Evolutionary conservation across 2,888 invertebrate species (phyloP).

Genomic region (Pristionchus japonicus): DNA sequence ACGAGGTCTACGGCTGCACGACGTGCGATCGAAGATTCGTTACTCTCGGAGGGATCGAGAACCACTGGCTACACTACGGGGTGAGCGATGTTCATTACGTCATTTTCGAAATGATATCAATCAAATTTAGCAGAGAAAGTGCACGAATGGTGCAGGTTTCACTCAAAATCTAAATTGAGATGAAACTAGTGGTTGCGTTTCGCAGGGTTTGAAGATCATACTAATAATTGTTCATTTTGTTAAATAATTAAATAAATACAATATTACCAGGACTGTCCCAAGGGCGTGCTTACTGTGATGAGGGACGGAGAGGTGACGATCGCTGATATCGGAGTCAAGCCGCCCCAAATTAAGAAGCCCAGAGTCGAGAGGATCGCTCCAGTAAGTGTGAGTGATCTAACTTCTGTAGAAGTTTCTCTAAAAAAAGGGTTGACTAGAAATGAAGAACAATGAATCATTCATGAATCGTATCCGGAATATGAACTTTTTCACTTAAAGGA

Average conservation of each 20-base stretch:
- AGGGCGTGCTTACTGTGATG: background rate
- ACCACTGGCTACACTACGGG: slow-evolving; percentile 44
- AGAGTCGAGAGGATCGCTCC: background rate
- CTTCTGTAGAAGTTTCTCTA: no score
- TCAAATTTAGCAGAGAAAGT: no score
- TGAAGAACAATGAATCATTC: background rate
- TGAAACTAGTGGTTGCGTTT: background rate
- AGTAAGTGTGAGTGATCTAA: background rate
- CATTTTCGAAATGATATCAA: no score
- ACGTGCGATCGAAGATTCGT: slow-evolving; percentile 18
- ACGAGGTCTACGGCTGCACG: slow-evolving; percentile 34
- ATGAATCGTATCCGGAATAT: background rate
- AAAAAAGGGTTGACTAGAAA: no score
- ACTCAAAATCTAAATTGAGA: background rate
- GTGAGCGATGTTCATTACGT: background rate
- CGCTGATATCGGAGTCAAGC: background rate
- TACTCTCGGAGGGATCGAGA: slow-evolving; percentile 39
- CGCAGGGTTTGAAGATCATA: background rate
- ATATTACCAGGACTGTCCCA: background rate
- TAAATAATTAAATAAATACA: background rate
- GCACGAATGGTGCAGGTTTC: no score
- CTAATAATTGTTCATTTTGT: background rate
- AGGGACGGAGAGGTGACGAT: background rate
- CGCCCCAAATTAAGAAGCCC: background rate
- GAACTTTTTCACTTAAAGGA: background rate